Base-by-base conservation (phyloP, 2,888 invertebrate genomes). In the Callinectes sapidus region DNA sequence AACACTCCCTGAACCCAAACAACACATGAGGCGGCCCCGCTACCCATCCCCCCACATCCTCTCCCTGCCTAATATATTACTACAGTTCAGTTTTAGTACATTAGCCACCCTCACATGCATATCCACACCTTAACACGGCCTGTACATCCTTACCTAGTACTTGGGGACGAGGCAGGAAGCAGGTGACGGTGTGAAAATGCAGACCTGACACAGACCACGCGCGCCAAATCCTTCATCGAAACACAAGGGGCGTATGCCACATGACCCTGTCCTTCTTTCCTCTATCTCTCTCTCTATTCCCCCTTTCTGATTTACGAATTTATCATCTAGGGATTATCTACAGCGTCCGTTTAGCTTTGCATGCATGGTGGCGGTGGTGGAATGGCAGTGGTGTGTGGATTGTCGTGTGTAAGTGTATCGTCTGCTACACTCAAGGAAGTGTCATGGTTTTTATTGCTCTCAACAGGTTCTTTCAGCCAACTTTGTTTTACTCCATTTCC, bases 141-240 rank as follows among this genome's bases (percentile, higher is more conserved):
- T 35, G 42, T 23, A 32, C 23, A 23, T 39, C 81, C n/a, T 48
- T 32, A n/a, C 54, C 71, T 71, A 32, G 71, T 81, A 42, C 5
- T 28, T 77, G 71, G 28, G 28, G 81, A 32, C 35, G 32, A 16
- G 81, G 48, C 39, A n/a, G 35, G n/a, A n/a, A 23, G 61, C 23
- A 61, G 61, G 23, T 48, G 10, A 28, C 54, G 42, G 77, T 71
- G 71, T 28, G 88, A 88, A 88, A 88, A 87, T 91, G 91, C 42
- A 55, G 89, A 91, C 91, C 91, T 91, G 91, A 88, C 91, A 66
- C 54, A 23, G 16, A 54, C 88, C 91, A 91, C 91, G 89, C 91
- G 77, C 91, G 88, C 87, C 77, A 91, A 66, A 87, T 87, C 87
- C 55, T 48, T 48, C 66, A 90, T n/a, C 23, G n/a, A 16, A 54